Evolutionary conservation across 2,797 vertebrate genomes (phyloP), one percentile per base, ranked within the genome.

Genomic region (Anabacerthia variegaticeps): DNA sequence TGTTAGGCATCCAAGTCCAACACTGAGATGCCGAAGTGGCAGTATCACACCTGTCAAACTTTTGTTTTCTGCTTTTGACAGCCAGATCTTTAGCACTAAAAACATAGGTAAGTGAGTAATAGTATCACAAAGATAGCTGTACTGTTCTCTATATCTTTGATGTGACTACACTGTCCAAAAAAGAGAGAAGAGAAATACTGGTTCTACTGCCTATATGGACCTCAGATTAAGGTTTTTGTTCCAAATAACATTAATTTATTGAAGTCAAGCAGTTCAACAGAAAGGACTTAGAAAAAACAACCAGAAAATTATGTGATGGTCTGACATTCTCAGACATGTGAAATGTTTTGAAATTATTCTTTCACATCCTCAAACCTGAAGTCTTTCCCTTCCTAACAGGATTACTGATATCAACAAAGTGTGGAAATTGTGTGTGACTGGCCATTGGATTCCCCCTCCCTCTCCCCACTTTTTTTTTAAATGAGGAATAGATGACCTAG

Each of bases 61-160:
- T 92, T 36, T 85, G 76, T 83, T 88, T 46, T 78, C 73, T 81
- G 62, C 62, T 80, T 95, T 58, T 95, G 89, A 85, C 75, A 92
- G 66, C 11, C 44, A 80, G 51, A 89, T 81, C 58, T 91, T 95
- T 62, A 65, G 32, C 39, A 69, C 51, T 52, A 79, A 89, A 94
- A 93, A 71, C 74, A 82, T 43, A n/a, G 22, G 34, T 72, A 85
- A 88, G 65, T 55, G 41, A 92, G 55, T 84, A 91, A 81, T 1
- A 43, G 12, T 46, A 85, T 51, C 72, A 75, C 58, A 65, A 56
- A 86, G 52, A 66, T 12, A 84, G 19, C 28, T 67, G 24, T n/a
- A 27, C 55, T 65, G 10, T 82, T 88, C 6, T 51, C 32, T 68
- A 0, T 21, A n/a, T 34, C 26, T 92, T 85, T 89, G 75, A 49